Conservation (phyloP, 1,140 invertebrate species). For the Trinorchestia longiramus region DNA sequence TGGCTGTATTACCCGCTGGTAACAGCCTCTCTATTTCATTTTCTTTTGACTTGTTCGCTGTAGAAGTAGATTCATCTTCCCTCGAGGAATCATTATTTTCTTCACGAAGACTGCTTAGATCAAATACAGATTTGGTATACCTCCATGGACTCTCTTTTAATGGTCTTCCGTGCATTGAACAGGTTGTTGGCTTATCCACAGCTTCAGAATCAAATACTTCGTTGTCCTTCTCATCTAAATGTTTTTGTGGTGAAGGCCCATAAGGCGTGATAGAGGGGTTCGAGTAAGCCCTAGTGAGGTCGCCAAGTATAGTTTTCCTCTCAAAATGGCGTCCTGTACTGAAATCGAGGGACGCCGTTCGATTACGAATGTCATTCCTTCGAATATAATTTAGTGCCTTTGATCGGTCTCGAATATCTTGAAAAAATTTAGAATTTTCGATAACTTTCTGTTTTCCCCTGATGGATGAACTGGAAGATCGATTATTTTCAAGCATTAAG, state of each 20-base stretch:
- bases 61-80: not conserved
- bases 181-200: not conserved
- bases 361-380: not conserved
- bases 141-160: constrained; percentile 26
- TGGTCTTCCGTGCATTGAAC: not conserved
- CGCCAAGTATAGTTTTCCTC: not conserved
- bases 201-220: constrained; percentile 2
- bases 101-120: not conserved
- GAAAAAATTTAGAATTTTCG: constrained; percentile 10
- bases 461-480: not conserved
- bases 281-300: not conserved
- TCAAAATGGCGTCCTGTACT: not conserved
- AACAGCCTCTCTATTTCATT: not conserved
- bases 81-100: not conserved
- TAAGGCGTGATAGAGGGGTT: not conserved
- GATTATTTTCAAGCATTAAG: constrained; percentile 4
- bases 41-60: not conserved
- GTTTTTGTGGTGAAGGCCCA: not conserved
- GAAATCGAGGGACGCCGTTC: not conserved
- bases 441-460: constrained; percentile 29
- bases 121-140: not conserved
- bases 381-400: not conserved
- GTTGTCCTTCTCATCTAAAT: not conserved
- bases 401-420: not conserved
- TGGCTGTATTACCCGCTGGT: not conserved